Evolutionary conservation across 2,113 vertebrate species (phyloP).

Genomic region (Anser brachyrhynchus): DNA sequence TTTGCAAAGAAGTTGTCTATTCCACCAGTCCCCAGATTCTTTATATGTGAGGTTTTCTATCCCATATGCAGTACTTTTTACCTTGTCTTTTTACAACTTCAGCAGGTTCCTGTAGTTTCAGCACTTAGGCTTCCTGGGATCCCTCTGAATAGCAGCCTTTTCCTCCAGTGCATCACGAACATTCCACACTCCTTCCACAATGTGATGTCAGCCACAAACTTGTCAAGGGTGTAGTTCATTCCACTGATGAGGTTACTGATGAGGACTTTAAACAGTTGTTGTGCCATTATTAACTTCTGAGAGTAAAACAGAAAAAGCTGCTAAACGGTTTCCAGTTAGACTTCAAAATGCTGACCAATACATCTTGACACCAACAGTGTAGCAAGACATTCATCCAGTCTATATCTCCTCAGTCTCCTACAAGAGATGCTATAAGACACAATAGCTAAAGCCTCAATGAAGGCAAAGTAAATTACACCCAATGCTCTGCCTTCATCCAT

Average conservation of each 20-base stretch:
- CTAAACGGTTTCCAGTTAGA: not conserved
- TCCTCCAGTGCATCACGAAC: not conserved
- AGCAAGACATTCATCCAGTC: not conserved
- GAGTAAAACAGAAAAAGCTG: not conserved
- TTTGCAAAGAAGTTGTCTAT: not conserved
- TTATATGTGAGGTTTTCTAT: not conserved
- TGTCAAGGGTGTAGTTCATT: not conserved
- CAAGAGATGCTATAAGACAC: not conserved
- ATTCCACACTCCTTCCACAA: fast-evolving
- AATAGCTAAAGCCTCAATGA: not conserved
- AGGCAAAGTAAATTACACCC: not conserved
- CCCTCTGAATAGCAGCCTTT: not conserved
- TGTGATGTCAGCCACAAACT: fast-evolving
- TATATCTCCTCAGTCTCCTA: not conserved
- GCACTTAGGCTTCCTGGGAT: not conserved
- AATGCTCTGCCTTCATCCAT: no score
- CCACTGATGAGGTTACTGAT: not conserved
- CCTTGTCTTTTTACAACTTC: not conserved
- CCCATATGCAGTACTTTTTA: not conserved
- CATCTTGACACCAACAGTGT: not conserved
- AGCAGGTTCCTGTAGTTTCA: not conserved
- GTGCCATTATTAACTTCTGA: not conserved
- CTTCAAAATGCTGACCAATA: not conserved
- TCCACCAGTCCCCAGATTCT: not conserved
- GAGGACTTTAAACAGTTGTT: not conserved